A percentile compares a stretch with the other conserved stretches of the same genome.
Conservation (phyloP, 2,113 vertebrate species). For the Scomber colias region DNA sequence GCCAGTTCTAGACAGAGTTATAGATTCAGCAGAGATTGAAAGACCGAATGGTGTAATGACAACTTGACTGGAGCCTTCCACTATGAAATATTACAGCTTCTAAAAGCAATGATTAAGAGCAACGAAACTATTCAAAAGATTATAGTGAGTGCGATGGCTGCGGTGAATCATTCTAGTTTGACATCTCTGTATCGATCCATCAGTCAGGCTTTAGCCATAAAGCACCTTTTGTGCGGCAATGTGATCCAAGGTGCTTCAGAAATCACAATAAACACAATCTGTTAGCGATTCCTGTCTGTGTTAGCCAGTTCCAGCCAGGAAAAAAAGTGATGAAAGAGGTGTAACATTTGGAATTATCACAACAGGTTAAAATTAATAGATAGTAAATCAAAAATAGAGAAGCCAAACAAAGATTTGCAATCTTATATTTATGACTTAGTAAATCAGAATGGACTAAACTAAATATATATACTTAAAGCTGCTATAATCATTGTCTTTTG, state of each 20-base stretch:
- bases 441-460: no score
- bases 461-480: no score
- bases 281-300: background rate
- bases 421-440: background rate
- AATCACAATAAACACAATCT: constrained; percentile 3
- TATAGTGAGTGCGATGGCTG: constrained; percentile 32
- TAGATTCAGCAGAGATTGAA: constrained; percentile 42
- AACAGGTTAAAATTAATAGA: background rate
- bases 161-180: constrained; percentile 54
- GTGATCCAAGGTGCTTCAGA: background rate
- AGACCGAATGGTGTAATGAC: constrained; percentile 43
- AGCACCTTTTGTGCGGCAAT: constrained; percentile 14
- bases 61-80: constrained; percentile 30
- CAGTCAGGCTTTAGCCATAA: constrained; percentile 26
- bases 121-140: constrained; percentile 53
- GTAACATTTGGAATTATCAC: background rate
- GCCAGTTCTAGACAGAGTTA: constrained; percentile 56
- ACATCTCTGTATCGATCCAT: constrained; percentile 55
- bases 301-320: background rate
- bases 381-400: background rate
- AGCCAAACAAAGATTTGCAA: no score
- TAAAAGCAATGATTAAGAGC: constrained; percentile 33
- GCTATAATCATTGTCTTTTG: background rate
- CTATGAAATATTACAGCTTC: constrained; percentile 47
- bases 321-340: background rate